Evolutionary conservation across 2,888 invertebrate genomes (phyloP).

Genomic region (Acronicta alni): DNA sequence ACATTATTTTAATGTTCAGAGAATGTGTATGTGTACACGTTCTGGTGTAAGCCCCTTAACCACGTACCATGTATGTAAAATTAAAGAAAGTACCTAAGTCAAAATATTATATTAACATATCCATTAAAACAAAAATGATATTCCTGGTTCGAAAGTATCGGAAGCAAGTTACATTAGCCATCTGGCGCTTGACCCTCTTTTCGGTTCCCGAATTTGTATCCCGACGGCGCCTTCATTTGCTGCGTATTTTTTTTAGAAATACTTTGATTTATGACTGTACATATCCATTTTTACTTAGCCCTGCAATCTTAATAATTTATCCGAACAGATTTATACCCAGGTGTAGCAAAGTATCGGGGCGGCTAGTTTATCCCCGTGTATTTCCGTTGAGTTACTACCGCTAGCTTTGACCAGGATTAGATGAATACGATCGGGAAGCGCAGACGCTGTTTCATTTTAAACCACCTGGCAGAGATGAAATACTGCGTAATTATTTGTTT

Average conservation of each 20-base stretch:
- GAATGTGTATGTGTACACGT: no score
- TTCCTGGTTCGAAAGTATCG: slow-evolving; percentile 13
- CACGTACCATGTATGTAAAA: no score
- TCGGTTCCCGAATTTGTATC: slow-evolving; percentile 26
- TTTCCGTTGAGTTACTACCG: slow-evolving; percentile 70
- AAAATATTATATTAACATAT: no score
- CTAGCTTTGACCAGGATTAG: slow-evolving; percentile 66
- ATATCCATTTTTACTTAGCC: slow-evolving; percentile 27
- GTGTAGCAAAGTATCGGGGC: slow-evolving; percentile 52
- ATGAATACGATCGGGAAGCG: slow-evolving; percentile 62
- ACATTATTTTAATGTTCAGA: no score
- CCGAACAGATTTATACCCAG: slow-evolving; percentile 50
- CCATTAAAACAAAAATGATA: background rate
- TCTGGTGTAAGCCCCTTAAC: no score
- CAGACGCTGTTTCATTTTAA: slow-evolving; percentile 63
- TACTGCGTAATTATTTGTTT: slow-evolving; percentile 36
- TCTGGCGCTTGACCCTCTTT: slow-evolving; percentile 32
- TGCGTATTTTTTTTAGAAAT: slow-evolving; percentile 28
- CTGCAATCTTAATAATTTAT: slow-evolving; percentile 49
- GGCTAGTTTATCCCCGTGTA: slow-evolving; percentile 63
- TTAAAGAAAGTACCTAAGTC: no score
- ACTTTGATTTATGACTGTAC: slow-evolving; percentile 32
- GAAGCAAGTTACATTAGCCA: slow-evolving; percentile 19
- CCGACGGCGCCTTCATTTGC: slow-evolving; percentile 27
- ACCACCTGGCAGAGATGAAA: slow-evolving; percentile 54